Evolutionary conservation across 2,888 invertebrate genomes (phyloP), one percentile per base, ranked within the genome.

Genomic region (Chalcis sispes): DNA sequence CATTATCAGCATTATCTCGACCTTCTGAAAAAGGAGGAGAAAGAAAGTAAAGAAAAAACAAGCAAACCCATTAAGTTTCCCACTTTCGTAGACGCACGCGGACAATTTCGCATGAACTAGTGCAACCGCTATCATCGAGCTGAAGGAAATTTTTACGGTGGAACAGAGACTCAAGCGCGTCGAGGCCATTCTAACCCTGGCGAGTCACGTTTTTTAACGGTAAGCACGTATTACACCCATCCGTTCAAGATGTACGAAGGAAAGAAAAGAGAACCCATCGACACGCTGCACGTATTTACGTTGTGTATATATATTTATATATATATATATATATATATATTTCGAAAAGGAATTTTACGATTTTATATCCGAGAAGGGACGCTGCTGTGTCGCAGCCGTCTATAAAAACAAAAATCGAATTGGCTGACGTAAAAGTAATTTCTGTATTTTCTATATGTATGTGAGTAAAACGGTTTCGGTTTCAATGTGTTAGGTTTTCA

Each of bases 151-250:
- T 48, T 56, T 25, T 59, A 29, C 1, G 18, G 32, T 15, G 23
- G 18, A 8, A 36, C 36, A 36, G 36, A 36, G 5, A 36, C 36
- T 32, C 48, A 0, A 52, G 52, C n/a, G n/a, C n/a, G n/a, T 20
- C 42, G 27, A 2, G 18, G 7, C n/a, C n/a, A n/a, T n/a, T n/a
- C n/a, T n/a, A n/a, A n/a, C 25, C 20, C 5, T 10, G 15, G 23
- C 13, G n/a, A 70, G 70, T 70, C 48, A 70, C 70, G 50, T 70
- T 59, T 70, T n/a, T 70, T 36, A 70, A 50, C 70, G 10, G 58
- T 69, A 69, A 59, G 69, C 69, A 59, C 69, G 69, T 69, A 69
- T 69, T 48, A 48, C 58, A n/a, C n/a, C 46, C 32, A 27, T 32
- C 69, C n/a, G 58, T 58, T 58, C 2, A 27, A 18, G 32, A 56